Percentiles rank a stretch among this genome's conserved stretches.
Conservation (phyloP, 2,797 vertebrate species). For the Pseudomugil gertrudae region DNA sequence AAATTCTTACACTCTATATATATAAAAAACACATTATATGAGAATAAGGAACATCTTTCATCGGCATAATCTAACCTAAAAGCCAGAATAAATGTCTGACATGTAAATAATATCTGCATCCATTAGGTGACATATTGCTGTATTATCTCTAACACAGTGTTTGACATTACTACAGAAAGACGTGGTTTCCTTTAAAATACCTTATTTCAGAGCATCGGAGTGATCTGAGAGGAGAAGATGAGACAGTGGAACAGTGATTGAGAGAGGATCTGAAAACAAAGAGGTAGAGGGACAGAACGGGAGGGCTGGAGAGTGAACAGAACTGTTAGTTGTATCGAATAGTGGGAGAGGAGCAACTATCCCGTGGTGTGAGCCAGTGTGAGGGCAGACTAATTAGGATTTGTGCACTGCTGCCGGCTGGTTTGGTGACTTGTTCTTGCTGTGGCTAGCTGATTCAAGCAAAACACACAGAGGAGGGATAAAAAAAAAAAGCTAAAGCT, state of each 20-base stretch:
- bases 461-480: constrained; percentile 36
- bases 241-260: constrained; percentile 44
- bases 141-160: constrained; percentile 15
- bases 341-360: constrained; percentile 47
- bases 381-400: constrained; percentile 72
- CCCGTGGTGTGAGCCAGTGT: constrained; percentile 54
- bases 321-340: constrained; percentile 31
- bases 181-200: constrained; percentile 6
- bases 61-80: not conserved
- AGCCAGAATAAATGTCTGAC: not conserved
- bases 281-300: constrained; percentile 19
- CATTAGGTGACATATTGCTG: constrained; percentile 23
- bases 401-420: constrained; percentile 45
- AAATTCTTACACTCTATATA: not conserved
- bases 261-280: constrained; percentile 49
- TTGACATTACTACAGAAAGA: constrained; percentile 23
- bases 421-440: constrained; percentile 48
- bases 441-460: constrained; percentile 55
- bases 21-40: not conserved
- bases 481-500: constrained; percentile 25
- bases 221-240: constrained; percentile 37
- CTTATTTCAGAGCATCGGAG: constrained; percentile 46
- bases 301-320: constrained; percentile 48
- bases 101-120: constrained; percentile 14
- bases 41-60: not conserved